Evolutionary conservation across 2,888 invertebrate species (phyloP).

Genomic region (Mycalesis mineus): DNA sequence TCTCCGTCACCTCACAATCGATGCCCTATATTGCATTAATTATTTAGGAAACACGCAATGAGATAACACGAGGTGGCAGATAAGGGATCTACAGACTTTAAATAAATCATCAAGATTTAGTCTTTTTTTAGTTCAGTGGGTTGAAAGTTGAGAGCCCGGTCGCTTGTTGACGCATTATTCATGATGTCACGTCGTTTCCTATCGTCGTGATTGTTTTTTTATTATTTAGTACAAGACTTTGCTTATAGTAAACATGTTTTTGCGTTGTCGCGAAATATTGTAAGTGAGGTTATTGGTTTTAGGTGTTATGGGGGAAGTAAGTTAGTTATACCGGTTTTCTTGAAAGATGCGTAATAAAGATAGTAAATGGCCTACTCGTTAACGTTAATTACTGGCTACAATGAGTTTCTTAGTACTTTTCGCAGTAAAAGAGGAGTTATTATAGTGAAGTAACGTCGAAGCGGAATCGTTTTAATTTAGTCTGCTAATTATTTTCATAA

Average conservation of each 20-base stretch:
- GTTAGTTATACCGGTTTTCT: not conserved
- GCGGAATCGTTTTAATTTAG: not conserved
- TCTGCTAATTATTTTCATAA: not conserved
- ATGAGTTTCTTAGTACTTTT: constrained; percentile 11
- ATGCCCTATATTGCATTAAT: constrained; percentile 80
- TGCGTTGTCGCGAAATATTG: not conserved
- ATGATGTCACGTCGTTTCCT: constrained; percentile 45
- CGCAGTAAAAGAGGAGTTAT: constrained; percentile 1
- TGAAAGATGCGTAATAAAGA: constrained; percentile 1
- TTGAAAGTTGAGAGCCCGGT: not conserved
- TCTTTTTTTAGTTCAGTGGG: constrained; percentile 35
- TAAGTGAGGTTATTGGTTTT: not conserved
- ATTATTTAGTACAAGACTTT: constrained; percentile 12
- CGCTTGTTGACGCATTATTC: constrained; percentile 54
- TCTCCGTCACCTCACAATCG: constrained; percentile 76
- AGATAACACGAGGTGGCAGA: constrained; percentile 77
- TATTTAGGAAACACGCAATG: constrained; percentile 80
- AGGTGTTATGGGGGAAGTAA: not conserved
- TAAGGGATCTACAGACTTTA: constrained; percentile 70
- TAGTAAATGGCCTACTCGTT: constrained; percentile 9
- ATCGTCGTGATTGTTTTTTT: constrained; percentile 33
- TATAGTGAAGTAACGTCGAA: not conserved
- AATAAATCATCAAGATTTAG: constrained; percentile 61
- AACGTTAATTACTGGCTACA: constrained; percentile 6
- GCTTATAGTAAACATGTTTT: constrained; percentile 28